Percentiles rank a stretch among this genome's conserved stretches.
Evolutionary conservation across 2,888 invertebrate genomes (phyloP).

Genomic region (Aethes cnicana): DNA sequence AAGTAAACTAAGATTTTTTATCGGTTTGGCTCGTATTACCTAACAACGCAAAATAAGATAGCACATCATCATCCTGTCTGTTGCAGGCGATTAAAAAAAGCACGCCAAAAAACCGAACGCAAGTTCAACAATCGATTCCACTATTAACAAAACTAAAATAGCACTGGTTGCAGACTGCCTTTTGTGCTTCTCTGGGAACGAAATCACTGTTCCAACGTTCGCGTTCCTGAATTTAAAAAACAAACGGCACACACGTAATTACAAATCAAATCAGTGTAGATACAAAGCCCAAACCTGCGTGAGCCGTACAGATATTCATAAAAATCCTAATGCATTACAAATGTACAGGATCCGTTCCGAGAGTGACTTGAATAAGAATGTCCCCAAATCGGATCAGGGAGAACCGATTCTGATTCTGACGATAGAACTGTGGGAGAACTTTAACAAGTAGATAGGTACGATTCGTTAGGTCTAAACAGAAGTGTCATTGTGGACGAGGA

Average conservation of each 20-base stretch:
- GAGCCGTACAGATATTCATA: constrained; percentile 44
- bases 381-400: constrained; percentile 71
- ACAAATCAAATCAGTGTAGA: constrained; percentile 27
- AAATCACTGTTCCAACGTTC: too few relatives aligned
- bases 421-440: constrained; percentile 30
- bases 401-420: constrained; percentile 64
- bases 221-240: constrained; percentile 1
- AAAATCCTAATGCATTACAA: constrained; percentile 71
- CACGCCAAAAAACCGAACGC: too few relatives aligned
- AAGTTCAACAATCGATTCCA: too few relatives aligned
- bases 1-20: too few relatives aligned
- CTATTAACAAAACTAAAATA: too few relatives aligned
- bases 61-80: too few relatives aligned
- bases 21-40: too few relatives aligned
- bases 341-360: constrained; percentile 65
- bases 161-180: too few relatives aligned
- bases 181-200: too few relatives aligned
- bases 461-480: neutral
- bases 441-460: constrained; percentile 4
- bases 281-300: constrained; percentile 25
- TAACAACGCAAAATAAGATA: too few relatives aligned
- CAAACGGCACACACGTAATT: constrained; percentile 13
- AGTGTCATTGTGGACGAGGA: neutral
- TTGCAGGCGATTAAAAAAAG: too few relatives aligned
- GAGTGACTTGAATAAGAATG: constrained; percentile 76